phyloP scores from a whole-genome alignment of 2,113 vertebrate genomes.

The Anguilla rostrata region DNA sequence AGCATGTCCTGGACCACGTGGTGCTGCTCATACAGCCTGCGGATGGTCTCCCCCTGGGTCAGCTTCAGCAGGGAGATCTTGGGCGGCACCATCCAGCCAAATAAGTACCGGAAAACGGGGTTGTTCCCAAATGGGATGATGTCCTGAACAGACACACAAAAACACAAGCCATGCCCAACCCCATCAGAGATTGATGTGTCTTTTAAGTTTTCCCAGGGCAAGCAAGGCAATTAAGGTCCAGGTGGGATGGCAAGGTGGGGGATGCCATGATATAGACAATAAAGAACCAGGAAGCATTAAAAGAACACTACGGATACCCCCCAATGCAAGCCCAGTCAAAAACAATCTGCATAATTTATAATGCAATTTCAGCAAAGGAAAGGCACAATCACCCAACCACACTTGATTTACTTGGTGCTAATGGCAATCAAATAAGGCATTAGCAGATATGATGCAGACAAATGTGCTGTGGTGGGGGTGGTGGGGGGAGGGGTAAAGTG shows the following conservation, averaged over 20 bases:
- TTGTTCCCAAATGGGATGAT: constrained; percentile 98
- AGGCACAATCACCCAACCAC: constrained; percentile 25
- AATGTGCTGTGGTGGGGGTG: not conserved
- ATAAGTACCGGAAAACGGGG: constrained; percentile 85
- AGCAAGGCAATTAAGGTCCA: not conserved
- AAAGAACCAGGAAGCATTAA: constrained; percentile 13
- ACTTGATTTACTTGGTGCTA: constrained; percentile 29
- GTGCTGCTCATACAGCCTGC: constrained; percentile 91
- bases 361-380: constrained; percentile 25
- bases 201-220: not conserved
- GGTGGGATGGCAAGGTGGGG: not conserved
- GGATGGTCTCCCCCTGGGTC: constrained; percentile 93
- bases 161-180: not conserved
- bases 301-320: not conserved
- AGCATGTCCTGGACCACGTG: constrained; percentile 98
- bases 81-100: constrained; percentile 98
- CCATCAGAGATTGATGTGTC: not conserved
- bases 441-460: constrained; percentile 19
- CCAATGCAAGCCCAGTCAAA: constrained; percentile 5
- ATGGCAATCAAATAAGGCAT: constrained; percentile 25
- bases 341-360: constrained; percentile 29
- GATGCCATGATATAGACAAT: not conserved
- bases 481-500: constrained; percentile 9
- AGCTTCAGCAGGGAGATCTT: constrained; percentile 97
- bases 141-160: constrained; percentile 69